Evolutionary conservation across 2,797 vertebrate species (phyloP), one percentile per base, ranked within the genome.

Genomic region (Balearica regulorum): DNA sequence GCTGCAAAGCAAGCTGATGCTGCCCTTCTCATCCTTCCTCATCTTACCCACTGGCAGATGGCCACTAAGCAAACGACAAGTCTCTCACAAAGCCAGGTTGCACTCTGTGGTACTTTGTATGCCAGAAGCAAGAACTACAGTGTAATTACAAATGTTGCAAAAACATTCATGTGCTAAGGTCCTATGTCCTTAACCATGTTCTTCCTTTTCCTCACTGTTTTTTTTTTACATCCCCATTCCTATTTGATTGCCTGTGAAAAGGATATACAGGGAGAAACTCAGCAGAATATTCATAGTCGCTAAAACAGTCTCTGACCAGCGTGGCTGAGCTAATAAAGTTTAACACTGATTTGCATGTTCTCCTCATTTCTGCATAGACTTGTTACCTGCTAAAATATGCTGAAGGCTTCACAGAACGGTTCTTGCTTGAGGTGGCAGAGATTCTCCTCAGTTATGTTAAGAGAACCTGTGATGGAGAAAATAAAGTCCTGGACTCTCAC

Each of bases 401-500:
- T 20, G 96, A 98, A 81, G 91, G 94, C n/a, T 83, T 96, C 41
- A 98, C 97, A 51, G 91, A 97, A 43, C 22, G 17, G 3, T 98
- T 98, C 91, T 94, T 98, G 44, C 95, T 98, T 76, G 97, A 98
- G 75, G 73, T 98, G 41, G 75, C 97, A 13, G 83, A 98, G 80
- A 97, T 98, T 91, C 87, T 98, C 19, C 78, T 98, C 48, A 85
- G 64, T 62, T 97, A 98, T 18, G 94, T 98, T 54, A 97, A 89
- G 86, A 98, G 97, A 94, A 98, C 96, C 5, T 97, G 73, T 71
- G 97, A 98, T 77, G 87, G 95, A 60, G 97, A 96, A 88, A 97
- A 97, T 79, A 97, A 98, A 98, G 93, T 98, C 55, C 82, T 98
- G 54, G 98, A 98, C 80, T 98, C 25, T 83, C 98, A 98, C 60